phyloP scores from a whole-genome alignment of 1,140 invertebrate genomes.

The Ceratina calcarata region DNA sequence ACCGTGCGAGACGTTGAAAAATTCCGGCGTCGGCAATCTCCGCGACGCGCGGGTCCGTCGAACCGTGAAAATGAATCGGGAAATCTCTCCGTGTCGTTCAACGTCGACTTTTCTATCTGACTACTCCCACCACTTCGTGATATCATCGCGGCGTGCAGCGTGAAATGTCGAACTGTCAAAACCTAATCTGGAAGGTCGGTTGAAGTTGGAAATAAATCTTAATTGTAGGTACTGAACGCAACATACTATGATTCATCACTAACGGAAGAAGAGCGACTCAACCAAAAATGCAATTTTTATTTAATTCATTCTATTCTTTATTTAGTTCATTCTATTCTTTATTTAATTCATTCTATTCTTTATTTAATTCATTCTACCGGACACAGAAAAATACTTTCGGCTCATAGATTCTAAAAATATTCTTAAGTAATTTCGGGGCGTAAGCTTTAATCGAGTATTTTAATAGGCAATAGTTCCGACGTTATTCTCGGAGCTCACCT shows the following conservation, averaged over 20 bases:
- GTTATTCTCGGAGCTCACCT: constrained; percentile 68
- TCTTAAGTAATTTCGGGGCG: too few species aligned
- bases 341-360: too few species aligned
- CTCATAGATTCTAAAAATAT: too few species aligned
- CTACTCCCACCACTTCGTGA: not conserved
- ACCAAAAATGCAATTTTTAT: not conserved
- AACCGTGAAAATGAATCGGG: not conserved
- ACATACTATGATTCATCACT: not conserved
- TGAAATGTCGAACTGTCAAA: not conserved
- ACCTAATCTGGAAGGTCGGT: not conserved
- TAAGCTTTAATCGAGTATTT: too few species aligned
- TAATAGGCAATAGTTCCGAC: not conserved
- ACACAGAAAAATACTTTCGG: too few species aligned
- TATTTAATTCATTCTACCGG: too few species aligned
- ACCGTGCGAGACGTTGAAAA: not conserved
- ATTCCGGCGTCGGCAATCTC: not conserved
- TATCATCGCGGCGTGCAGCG: not conserved
- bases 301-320: too few species aligned
- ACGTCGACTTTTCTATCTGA: not conserved
- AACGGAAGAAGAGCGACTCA: not conserved
- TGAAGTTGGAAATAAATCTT: too few species aligned
- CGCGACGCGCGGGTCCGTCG: not conserved
- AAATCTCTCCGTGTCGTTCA: not conserved
- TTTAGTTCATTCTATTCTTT: too few species aligned
- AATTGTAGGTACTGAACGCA: not conserved